A percentile compares a stretch with the other conserved stretches of the same genome.
Conservation (phyloP, 2,797 vertebrate genomes). For the Scolopax bukidnonensis region DNA sequence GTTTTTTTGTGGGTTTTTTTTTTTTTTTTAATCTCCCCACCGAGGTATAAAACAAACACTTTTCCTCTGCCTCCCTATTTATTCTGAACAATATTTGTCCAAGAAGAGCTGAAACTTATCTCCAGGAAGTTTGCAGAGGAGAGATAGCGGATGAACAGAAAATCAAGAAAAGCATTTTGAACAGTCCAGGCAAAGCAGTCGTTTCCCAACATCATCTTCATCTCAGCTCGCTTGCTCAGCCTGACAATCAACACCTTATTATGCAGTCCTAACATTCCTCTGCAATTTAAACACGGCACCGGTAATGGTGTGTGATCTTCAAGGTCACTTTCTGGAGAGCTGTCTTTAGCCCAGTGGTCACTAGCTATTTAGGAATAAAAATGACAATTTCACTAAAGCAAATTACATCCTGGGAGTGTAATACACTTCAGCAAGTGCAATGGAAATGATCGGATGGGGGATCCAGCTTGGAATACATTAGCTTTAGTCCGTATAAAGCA, state of each 20-base stretch:
- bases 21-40: background rate
- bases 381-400: slow-evolving; percentile 33
- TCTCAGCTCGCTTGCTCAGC: slow-evolving; percentile 8
- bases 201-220: background rate
- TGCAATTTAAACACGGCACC: slow-evolving; percentile 34
- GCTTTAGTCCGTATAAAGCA: background rate
- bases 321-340: slow-evolving; percentile 50
- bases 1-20: background rate
- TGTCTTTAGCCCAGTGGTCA: slow-evolving; percentile 11
- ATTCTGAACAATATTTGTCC: slow-evolving; percentile 27
- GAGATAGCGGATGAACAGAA: background rate
- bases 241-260: slow-evolving; percentile 53
- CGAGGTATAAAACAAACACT: background rate
- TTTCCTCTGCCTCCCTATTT: background rate
- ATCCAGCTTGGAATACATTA: background rate
- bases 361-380: slow-evolving; percentile 51
- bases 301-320: background rate
- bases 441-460: background rate
- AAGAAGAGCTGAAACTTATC: slow-evolving; percentile 19
- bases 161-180: background rate
- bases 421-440: slow-evolving; percentile 2
- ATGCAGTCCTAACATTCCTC: slow-evolving; percentile 22
- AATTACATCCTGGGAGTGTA: slow-evolving; percentile 17
- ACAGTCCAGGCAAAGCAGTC: background rate
- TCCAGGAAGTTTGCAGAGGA: slow-evolving; percentile 1